Conservation (phyloP, 1,140 invertebrate species). For the Aradophagus sp. region DNA sequence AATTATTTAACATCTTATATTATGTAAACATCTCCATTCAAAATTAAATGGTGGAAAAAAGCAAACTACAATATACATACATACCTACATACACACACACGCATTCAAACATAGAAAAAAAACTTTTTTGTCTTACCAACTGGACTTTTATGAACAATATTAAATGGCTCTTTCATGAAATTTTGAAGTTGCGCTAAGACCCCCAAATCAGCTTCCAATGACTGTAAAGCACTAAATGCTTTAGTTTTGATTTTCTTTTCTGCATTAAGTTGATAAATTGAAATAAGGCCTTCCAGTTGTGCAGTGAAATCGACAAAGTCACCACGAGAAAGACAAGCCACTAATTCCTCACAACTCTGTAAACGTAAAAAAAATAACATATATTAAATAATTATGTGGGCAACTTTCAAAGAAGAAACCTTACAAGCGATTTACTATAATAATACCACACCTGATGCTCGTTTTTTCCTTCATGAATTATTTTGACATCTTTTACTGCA, state of each 20-base stretch:
- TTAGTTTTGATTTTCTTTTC: conserved; percentile 96
- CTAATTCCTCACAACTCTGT: conserved; percentile 90
- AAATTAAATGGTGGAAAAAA: too few relatives aligned
- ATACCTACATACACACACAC: too few relatives aligned
- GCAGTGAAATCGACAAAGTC: conserved; percentile 95
- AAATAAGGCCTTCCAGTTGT: conserved; percentile 91
- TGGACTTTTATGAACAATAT: conserved; percentile 91
- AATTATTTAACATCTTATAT: too few relatives aligned
- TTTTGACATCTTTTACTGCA: conserved; percentile 92
- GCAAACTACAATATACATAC: too few relatives aligned
- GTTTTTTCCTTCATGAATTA: conserved; percentile 90
- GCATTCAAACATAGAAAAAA: too few relatives aligned
- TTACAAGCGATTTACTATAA: too few relatives aligned
- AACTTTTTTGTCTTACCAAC: too few relatives aligned
- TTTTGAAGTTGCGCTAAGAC: conserved; percentile 87
- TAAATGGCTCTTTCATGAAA: conserved; percentile 89
- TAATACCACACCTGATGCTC: conserved; percentile 75
- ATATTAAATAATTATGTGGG: neutral
- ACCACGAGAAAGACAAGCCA: conserved; percentile 84
- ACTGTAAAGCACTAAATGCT: conserved; percentile 92
- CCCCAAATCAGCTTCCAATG: conserved; percentile 92
- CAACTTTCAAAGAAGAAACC: too few relatives aligned
- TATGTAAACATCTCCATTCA: too few relatives aligned
- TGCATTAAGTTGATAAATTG: conserved; percentile 94
- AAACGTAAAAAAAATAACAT: conserved; percentile 3